phyloP scores from a whole-genome alignment of 2,888 invertebrate genomes.

The Drosophila diplacantha region DNA sequence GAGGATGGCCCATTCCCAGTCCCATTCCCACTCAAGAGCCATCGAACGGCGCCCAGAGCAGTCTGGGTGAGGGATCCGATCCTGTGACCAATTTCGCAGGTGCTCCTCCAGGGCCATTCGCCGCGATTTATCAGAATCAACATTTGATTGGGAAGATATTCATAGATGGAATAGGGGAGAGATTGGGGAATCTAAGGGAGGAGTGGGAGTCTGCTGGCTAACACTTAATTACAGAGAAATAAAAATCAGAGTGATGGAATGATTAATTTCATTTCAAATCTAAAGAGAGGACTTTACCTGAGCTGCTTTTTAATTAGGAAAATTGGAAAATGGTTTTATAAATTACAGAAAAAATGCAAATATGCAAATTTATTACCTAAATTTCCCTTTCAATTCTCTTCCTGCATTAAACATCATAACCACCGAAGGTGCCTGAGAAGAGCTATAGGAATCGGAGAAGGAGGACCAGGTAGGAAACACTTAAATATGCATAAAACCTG shows the following conservation, averaged over 20 bases:
- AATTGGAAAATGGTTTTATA: too few species aligned
- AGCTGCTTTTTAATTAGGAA: not conserved
- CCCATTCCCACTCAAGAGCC: constrained; percentile 53
- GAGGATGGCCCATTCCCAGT: constrained; percentile 16
- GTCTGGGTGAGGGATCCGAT: constrained; percentile 14
- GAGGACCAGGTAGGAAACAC: constrained; percentile 9
- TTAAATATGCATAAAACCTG: constrained; percentile 33
- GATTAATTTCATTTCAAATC: too few species aligned
- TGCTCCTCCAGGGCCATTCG: constrained; percentile 66
- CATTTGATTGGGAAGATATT: constrained; percentile 2
- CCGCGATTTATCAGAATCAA: constrained; percentile 19
- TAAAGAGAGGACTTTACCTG: not conserved
- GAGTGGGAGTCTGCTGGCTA: not conserved
- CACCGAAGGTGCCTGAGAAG: not conserved
- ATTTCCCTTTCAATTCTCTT: not conserved
- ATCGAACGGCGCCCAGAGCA: constrained; percentile 41
- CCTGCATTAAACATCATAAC: not conserved
- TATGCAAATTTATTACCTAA: not conserved
- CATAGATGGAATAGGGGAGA: not conserved
- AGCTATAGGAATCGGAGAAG: not conserved
- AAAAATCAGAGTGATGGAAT: not conserved
- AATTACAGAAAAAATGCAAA: too few species aligned
- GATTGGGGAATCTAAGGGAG: not conserved
- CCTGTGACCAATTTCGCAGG: constrained; percentile 74
- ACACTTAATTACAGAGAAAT: constrained; percentile 31